A percentile compares a stretch with the other conserved stretches of the same genome.
Conservation (phyloP, 2,113 vertebrate genomes). For the Sceloporus undulatus region DNA sequence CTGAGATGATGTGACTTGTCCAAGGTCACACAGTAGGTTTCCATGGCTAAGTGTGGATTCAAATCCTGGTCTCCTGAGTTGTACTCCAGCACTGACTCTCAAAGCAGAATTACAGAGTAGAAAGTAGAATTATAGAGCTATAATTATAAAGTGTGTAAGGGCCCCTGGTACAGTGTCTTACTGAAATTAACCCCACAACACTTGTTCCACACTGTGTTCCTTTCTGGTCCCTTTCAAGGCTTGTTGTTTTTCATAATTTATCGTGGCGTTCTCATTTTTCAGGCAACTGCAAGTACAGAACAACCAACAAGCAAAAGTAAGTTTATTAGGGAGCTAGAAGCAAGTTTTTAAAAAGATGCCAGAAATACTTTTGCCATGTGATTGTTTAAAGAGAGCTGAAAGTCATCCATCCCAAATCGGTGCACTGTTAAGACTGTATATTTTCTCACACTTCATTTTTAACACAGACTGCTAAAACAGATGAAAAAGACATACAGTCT, state of each 20-base stretch:
- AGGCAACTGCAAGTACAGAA: neutral
- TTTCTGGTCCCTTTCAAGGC: neutral
- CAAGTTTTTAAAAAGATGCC: conserved; percentile 17
- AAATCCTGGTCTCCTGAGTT: no score
- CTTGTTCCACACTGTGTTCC: neutral
- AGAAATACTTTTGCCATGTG: conserved; percentile 22
- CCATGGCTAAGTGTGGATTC: no score
- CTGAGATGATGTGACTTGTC: no score
- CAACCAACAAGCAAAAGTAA: conserved; percentile 30
- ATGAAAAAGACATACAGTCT: neutral
- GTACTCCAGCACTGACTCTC: no score
- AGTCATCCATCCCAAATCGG: conserved; percentile 16
- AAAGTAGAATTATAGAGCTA: no score
- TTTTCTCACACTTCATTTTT: conserved; percentile 17
- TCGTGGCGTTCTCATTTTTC: neutral
- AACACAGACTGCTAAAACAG: neutral
- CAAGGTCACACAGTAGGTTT: no score
- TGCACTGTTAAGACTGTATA: neutral
- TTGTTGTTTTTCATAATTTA: neutral
- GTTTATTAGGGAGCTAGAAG: neutral
- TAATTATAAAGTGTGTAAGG: no score
- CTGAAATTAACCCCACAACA: neutral
- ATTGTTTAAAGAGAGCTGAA: neutral
- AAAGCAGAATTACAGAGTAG: no score
- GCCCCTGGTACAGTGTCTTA: neutral